A percentile compares a stretch with the other conserved stretches of the same genome.
Conservation (phyloP, 2,113 vertebrate species). For the Cisticola juncidis region DNA sequence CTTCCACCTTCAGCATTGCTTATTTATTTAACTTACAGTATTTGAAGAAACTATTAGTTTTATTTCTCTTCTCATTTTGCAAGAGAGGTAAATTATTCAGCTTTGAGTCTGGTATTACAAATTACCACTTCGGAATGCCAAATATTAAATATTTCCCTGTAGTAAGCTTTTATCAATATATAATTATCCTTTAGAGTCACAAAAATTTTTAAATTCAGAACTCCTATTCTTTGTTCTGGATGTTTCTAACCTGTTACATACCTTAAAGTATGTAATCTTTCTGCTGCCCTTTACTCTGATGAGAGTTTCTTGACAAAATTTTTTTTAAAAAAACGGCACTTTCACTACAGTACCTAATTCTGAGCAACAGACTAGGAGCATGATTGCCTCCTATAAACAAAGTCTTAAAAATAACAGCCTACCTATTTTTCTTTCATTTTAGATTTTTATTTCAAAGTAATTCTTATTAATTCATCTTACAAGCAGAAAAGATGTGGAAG, state of each 20-base stretch:
- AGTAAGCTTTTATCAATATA: background rate
- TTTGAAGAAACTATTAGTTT: background rate
- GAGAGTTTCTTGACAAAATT: background rate
- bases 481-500: background rate
- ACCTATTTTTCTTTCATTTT: background rate
- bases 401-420: background rate
- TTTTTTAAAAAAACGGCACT: too few relatives aligned
- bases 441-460: background rate
- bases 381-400: background rate
- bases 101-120: background rate
- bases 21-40: background rate
- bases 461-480: background rate
- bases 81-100: background rate
- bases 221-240: background rate
- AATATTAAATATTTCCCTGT: background rate
- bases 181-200: background rate
- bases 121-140: background rate
- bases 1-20: background rate
- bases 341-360: background rate
- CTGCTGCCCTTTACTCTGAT: background rate
- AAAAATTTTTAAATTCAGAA: background rate
- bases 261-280: background rate
- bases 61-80: background rate
- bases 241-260: background rate
- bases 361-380: background rate